Evolutionary conservation across 2,888 invertebrate genomes (phyloP).

Genomic region (Hecatera dysodea): DNA sequence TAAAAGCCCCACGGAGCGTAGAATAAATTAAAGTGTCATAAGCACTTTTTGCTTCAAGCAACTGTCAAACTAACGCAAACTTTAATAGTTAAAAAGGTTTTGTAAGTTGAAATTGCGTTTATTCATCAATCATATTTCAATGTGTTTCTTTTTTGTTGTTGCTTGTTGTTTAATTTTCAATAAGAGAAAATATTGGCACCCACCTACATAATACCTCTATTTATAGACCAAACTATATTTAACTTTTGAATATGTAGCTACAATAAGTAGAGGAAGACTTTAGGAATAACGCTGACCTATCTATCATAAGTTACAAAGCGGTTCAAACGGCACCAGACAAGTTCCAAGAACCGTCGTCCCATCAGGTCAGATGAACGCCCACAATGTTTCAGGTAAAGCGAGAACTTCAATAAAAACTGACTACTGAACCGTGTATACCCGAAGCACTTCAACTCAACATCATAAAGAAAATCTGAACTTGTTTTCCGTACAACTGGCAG

Average conservation of each 20-base stretch:
- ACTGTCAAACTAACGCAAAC: conserved; percentile 37
- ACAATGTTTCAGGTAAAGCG: background rate
- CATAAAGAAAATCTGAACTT: conserved; percentile 17
- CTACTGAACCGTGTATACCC: background rate
- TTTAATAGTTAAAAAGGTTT: conserved; percentile 28
- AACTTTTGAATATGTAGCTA: background rate
- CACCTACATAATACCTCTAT: background rate
- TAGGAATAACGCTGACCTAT: conserved; percentile 3
- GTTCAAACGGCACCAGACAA: background rate
- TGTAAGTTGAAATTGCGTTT: conserved; percentile 14
- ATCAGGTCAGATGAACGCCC: background rate
- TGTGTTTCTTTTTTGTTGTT: conserved; percentile 24
- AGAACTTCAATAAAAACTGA: background rate
- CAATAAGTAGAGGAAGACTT: conserved; percentile 12
- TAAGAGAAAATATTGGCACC: background rate
- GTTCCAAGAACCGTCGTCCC: conserved; percentile 1
- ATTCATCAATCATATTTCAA: conserved; percentile 24
- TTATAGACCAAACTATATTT: background rate
- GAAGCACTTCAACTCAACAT: conserved; percentile 1
- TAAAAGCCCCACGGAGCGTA: conserved; percentile 19
- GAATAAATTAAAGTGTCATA: conserved; percentile 43
- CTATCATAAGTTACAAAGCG: conserved; percentile 19
- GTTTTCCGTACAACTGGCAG: conserved; percentile 31
- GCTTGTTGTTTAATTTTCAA: conserved; percentile 1
- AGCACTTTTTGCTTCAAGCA: conserved; percentile 34